Evolutionary conservation across 2,797 vertebrate species (phyloP).

Genomic region (Antennarius maculatus): DNA sequence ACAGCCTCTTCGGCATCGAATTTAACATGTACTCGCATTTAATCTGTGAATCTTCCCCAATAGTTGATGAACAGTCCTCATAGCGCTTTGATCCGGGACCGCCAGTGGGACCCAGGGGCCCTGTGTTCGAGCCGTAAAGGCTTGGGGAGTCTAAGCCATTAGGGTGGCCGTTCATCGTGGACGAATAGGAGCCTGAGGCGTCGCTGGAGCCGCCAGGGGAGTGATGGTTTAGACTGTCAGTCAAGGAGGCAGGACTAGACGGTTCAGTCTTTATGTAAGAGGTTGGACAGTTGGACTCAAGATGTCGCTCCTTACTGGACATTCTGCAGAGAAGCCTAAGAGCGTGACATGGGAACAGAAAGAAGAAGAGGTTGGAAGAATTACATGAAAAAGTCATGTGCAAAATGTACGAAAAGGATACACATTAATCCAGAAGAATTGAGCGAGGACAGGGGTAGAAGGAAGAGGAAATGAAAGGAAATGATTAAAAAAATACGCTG

Average conservation of each 20-base stretch:
- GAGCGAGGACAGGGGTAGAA: neutral
- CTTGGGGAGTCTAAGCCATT: conserved; percentile 98
- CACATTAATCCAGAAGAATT: conserved; percentile 7
- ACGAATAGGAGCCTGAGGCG: conserved; percentile 99
- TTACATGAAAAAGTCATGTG: conserved; percentile 23
- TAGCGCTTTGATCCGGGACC: conserved; percentile 93
- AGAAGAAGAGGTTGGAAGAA: conserved; percentile 16
- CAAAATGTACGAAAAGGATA: conserved; percentile 3
- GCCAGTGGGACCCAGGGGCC: conserved; percentile 89
- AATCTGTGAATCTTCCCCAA: conserved; percentile 97
- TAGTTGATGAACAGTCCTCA: conserved; percentile 98
- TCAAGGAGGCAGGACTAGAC: conserved; percentile 98
- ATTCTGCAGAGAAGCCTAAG: conserved; percentile 99
- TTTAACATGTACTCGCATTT: conserved; percentile 99
- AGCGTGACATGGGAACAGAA: conserved; percentile 40
- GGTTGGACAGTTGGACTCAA: conserved; percentile 97
- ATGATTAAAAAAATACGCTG: conserved; percentile 17
- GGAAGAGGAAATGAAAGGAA: neutral
- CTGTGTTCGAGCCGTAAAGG: conserved; percentile 90
- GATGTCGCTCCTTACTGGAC: conserved; percentile 99
- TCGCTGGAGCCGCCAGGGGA: conserved; percentile 98
- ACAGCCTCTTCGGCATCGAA: conserved; percentile 99
- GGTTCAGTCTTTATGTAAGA: conserved; percentile 99
- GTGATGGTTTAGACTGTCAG: conserved; percentile 99
- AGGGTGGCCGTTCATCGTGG: conserved; percentile 99